Conservation (phyloP, 1,140 invertebrate genomes). For the Ericerus pela region DNA sequence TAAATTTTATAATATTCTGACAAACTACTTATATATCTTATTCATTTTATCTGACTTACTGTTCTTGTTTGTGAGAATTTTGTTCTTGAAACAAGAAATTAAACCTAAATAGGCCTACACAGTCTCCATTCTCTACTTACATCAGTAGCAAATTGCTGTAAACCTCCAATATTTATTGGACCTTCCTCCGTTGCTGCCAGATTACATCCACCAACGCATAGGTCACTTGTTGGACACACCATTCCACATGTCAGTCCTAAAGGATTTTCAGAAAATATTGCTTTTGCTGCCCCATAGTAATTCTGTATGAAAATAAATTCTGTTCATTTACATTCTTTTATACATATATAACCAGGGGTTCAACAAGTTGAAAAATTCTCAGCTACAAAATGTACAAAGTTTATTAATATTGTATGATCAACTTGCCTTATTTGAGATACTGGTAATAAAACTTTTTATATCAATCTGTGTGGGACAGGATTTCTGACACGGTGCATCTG, state of each 20-base stretch:
- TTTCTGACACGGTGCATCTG: constrained; percentile 96
- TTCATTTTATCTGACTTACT: too few species aligned
- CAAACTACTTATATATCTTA: too few species aligned
- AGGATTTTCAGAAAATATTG: constrained; percentile 94
- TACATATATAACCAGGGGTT: too few species aligned
- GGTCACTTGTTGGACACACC: constrained; percentile 96
- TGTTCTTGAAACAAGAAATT: too few species aligned
- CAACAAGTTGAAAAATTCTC: not conserved
- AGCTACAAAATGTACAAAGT: not conserved
- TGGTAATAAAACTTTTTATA: constrained; percentile 91
- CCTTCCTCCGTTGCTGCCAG: constrained; percentile 89
- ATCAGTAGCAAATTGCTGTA: constrained; percentile 95
- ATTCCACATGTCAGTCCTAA: constrained; percentile 93
- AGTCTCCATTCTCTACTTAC: too few species aligned
- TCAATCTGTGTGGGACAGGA: constrained; percentile 95
- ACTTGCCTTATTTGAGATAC: constrained; percentile 84
- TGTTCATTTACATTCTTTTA: not conserved
- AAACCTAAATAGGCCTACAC: too few species aligned
- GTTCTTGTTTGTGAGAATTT: too few species aligned
- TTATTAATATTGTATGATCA: too few species aligned
- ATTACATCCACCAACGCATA: constrained; percentile 96
- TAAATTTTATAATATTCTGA: too few species aligned
- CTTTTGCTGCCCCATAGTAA: constrained; percentile 94
- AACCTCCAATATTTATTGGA: constrained; percentile 92
- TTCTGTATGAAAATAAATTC: constrained; percentile 45